Percentiles rank a stretch among this genome's conserved stretches.
Conservation (phyloP, 2,113 vertebrate species). For the Prionailurus viverrinus region DNA sequence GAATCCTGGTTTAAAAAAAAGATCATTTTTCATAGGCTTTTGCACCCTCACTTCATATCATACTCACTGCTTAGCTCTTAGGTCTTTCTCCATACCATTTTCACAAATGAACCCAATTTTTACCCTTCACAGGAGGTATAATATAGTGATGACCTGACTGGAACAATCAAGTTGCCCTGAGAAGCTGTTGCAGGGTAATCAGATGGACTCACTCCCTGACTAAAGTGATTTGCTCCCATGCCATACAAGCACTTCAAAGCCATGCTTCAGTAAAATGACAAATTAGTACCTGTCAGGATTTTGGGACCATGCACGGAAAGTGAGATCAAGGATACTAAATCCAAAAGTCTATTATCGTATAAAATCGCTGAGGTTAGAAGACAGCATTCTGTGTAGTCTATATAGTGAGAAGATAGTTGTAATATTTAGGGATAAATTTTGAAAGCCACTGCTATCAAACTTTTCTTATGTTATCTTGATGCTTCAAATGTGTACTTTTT, state of each 20-base stretch:
- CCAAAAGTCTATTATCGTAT: background rate
- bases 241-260: background rate
- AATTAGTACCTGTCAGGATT: background rate
- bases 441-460: constrained; percentile 16
- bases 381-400: background rate
- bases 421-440: constrained; percentile 35
- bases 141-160: background rate
- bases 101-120: constrained; percentile 24
- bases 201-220: background rate
- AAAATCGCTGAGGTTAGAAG: background rate
- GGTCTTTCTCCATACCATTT: background rate
- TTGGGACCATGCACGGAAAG: background rate
- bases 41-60: background rate
- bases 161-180: background rate
- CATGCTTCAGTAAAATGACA: background rate
- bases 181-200: background rate
- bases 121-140: constrained; percentile 3
- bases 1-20: background rate
- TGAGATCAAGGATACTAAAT: constrained; percentile 9
- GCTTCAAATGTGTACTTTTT: background rate
- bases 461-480: constrained; percentile 10
- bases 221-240: background rate
- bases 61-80: background rate
- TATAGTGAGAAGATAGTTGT: background rate
- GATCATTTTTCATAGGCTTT: background rate